These are phyloP conservation scores for Helarctos malayanus DNA, from an alignment of 2,797 vertebrate species.

Conservation along the genomic window DNA sequence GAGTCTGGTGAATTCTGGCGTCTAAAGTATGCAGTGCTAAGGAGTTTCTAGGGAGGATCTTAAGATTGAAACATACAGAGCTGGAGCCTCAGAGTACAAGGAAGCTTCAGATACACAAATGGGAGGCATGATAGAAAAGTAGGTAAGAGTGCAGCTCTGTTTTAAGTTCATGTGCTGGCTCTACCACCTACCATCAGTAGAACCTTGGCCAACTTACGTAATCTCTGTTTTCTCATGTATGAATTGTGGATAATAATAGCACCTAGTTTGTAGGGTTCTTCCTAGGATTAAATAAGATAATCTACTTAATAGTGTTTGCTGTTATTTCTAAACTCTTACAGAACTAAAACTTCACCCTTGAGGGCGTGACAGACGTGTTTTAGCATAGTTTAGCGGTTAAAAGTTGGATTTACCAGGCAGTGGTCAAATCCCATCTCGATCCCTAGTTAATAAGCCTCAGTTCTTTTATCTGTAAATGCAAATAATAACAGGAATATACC, in stretches of 20 bases:
- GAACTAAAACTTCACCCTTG: not conserved
- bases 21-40: not conserved
- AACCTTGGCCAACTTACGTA: not conserved
- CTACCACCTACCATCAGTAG: not conserved
- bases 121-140: not conserved
- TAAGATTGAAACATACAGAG: not conserved
- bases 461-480: slow-evolving; percentile 61
- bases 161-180: not conserved
- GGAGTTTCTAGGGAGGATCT: not conserved
- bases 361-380: not conserved
- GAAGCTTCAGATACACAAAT: not conserved
- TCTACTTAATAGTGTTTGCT: slow-evolving; percentile 9
- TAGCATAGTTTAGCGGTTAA: slow-evolving; percentile 21
- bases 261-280: not conserved
- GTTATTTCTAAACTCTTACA: slow-evolving; percentile 10
- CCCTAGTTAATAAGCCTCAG: not conserved
- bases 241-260: not conserved
- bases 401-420: not conserved
- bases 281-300: slow-evolving; percentile 53
- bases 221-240: not conserved
- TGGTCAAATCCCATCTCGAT: not conserved
- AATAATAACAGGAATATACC: slow-evolving; percentile 44
- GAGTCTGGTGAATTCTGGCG: not conserved
- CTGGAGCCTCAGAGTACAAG: not conserved
- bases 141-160: not conserved